phyloP scores from a whole-genome alignment of 2,888 invertebrate genomes.

The Rhorus exstirpatorius region DNA sequence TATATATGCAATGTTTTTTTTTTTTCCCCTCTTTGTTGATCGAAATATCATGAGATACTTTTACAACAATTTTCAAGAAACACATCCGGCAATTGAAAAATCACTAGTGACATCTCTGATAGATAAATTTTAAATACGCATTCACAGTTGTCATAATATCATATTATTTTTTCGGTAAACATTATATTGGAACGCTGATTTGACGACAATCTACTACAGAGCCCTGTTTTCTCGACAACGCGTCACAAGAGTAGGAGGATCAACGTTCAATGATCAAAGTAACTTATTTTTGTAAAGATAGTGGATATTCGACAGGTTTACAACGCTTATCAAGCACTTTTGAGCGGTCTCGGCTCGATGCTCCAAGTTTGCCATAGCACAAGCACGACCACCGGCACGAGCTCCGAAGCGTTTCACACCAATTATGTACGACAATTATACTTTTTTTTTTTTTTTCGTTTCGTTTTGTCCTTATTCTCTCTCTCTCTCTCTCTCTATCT shows the following conservation, averaged over 20 bases:
- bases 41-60: not conserved
- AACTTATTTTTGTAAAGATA: constrained; percentile 69
- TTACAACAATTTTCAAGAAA: too few species aligned
- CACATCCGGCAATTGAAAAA: too few species aligned
- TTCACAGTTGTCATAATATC: too few species aligned
- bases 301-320: constrained; percentile 87
- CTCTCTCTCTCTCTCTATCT: constrained; percentile 40
- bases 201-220: too few species aligned
- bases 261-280: constrained; percentile 51
- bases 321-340: constrained; percentile 89
- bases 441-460: constrained; percentile 61
- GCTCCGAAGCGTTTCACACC: constrained; percentile 80
- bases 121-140: too few species aligned
- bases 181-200: not conserved
- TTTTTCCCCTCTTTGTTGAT: not conserved
- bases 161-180: too few species aligned
- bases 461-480: constrained; percentile 53
- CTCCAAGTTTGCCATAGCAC: constrained; percentile 89
- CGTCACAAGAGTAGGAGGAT: constrained; percentile 30
- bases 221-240: constrained; percentile 1
- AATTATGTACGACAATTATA: constrained; percentile 83
- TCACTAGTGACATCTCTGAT: too few species aligned
- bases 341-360: constrained; percentile 90
- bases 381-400: constrained; percentile 78
- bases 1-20: not conserved